Evolutionary conservation across 53 echinoderm and acorn worm species (phyloP), one percentile per base, ranked within the genome.

Genomic region (Stichopus horrens): DNA sequence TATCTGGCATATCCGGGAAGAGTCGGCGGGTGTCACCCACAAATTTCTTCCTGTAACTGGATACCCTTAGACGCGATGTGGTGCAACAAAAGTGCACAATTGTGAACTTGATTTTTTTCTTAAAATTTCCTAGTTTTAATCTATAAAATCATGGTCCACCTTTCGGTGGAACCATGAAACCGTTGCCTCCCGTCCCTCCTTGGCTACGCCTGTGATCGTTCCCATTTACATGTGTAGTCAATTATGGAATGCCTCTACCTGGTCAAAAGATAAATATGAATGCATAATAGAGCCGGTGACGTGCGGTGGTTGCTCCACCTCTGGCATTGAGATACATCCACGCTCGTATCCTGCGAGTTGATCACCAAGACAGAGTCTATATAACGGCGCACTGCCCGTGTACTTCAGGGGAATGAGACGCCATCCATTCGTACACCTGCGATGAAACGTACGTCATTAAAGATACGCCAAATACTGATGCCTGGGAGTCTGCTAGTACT

Each of bases 261-360:
- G 79, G 18, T 53, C 16, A 79, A 79, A 79, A 53, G 10, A 16
- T 9, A 79, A 79, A 53, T 79, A 52, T 18, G 53, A 52, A 23
- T 79, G 79, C 79, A 79, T 79, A 54, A 79, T 54, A 53, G 79
- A 79, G 19, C 79, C 79, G 16, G 5, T 79, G 79, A 79, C 54
- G 56, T 54, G 53, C 14, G 52, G 7, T 52, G 79, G 79, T n/a
- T 79, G 79, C 2, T 11, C 16, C 16, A 53, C 11, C 5, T 8
- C 9, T 10, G 79, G 79, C 20, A 54, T 53, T 53, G 54, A 52
- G 11, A 79, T 9, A 10, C 79, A 79, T 53, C 79, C 79, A 52
- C 8, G 4, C 19, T 79, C 79, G 54, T 79, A 79, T 4, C 79
- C 79, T 13, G 37, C 7, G 10, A 19, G 52, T 53, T 52, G 51